A percentile compares a stretch with the other conserved stretches of the same genome.
These are phyloP conservation scores for Solenodon paradoxus DNA, from an alignment of 2,113 vertebrate species.

Conservation along the genomic window DNA sequence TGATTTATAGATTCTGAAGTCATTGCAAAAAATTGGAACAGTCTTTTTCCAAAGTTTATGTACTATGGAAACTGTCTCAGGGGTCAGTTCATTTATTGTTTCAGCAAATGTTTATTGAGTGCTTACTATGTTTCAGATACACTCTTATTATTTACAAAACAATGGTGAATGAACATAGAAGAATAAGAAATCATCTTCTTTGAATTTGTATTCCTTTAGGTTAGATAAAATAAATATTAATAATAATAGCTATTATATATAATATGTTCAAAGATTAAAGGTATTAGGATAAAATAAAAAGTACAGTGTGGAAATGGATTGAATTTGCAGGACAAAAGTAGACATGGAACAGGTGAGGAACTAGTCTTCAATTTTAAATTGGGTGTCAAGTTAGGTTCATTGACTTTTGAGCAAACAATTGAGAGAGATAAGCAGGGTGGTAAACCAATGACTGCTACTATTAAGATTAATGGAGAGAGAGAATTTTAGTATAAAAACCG, in stretches of 20 bases:
- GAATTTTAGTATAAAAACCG: neutral
- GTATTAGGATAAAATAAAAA: neutral
- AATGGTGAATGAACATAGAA: neutral
- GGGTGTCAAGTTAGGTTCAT: neutral
- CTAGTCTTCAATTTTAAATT: neutral
- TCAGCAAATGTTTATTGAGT: neutral
- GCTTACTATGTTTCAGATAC: neutral
- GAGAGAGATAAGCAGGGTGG: neutral
- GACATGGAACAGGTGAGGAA: neutral
- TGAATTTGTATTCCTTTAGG: neutral
- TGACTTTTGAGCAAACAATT: neutral
- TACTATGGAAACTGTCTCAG: neutral
- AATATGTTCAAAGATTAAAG: neutral
- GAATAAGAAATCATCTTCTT: neutral
- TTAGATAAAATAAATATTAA: neutral
- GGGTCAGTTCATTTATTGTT: neutral
- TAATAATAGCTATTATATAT: neutral
- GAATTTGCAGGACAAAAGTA: fast-evolving
- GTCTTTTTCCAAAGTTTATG: neutral
- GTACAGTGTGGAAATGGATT: neutral
- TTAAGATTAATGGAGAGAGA: neutral
- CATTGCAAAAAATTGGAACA: neutral
- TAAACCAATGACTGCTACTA: neutral
- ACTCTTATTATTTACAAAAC: neutral
- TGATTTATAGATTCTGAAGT: neutral